Evolutionary conservation across 1,140 invertebrate species (phyloP), one percentile per base, ranked within the genome.

Genomic region (Limonius californicus): DNA sequence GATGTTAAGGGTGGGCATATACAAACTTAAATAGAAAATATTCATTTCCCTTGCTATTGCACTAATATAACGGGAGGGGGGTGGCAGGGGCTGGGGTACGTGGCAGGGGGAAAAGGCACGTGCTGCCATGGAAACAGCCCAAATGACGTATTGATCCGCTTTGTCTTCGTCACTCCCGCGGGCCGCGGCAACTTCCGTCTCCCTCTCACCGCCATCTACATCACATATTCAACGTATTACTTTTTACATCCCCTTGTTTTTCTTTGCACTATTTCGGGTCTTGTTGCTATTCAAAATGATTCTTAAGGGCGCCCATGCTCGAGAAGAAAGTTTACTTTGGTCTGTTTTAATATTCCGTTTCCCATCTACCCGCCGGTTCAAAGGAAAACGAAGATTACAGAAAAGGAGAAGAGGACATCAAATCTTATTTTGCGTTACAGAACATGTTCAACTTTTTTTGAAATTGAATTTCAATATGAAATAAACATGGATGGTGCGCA

Each of bases 151-250:
- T 72, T 67, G 70, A 72, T 72, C 70, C 53, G 53, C 53, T 23
- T 27, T 23, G 59, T 57, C 45, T 66, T 66, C 62, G 62, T 74
- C 68, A 73, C 71, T 60, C 69, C 70, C 67, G 35, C 59, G 20
- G 53, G 39, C 30, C 47, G 32, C 54, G 57, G 57, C 30, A 45
- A 55, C 62, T 43, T 45, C 23, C 20, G 18, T 58, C 50, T 18
- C 39, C 61, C 45, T 35, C 57, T 45, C 18, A 61, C 56, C 30
- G 32, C 57, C 57, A 54, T 63, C 66, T 30, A 71, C 72, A 74
- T 74, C 74, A 76, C 74, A 76, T 76, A 76, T 76, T 75, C 74
- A 76, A 75, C 72, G 70, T 75, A 76, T 75, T 76, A 75, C 74
- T 73, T 76, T 74, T 72, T 71, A 70, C 65, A 68, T 70, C 19